Evolutionary conservation across 1,140 invertebrate species (phyloP).

Genomic region (Coptotermes formosanus): DNA sequence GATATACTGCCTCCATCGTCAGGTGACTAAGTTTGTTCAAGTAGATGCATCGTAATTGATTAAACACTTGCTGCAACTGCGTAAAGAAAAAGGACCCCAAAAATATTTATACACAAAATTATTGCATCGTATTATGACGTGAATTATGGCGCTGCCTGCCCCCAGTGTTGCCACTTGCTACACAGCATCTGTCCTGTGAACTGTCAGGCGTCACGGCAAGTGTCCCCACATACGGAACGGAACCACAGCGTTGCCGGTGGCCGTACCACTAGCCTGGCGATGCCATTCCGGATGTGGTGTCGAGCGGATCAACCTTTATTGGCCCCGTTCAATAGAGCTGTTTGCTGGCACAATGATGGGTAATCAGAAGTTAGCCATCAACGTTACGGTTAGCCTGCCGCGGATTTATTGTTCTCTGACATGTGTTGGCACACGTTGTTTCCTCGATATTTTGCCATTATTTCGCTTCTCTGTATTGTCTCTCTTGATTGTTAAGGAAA

Average conservation of each 20-base stretch:
- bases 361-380: neutral
- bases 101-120: too few relatives aligned
- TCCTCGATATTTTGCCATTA: neutral
- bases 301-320: too few relatives aligned
- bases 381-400: neutral
- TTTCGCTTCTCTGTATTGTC: neutral
- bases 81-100: too few relatives aligned
- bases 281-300: neutral
- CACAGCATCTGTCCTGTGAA: too few relatives aligned
- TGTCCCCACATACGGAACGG: neutral
- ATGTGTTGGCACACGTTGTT: neutral
- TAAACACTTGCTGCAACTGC: too few relatives aligned
- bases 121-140: too few relatives aligned
- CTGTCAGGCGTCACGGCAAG: neutral
- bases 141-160: too few relatives aligned
- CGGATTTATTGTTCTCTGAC: neutral
- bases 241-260: neutral
- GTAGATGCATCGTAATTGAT: too few relatives aligned
- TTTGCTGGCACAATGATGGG: neutral
- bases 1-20: too few relatives aligned
- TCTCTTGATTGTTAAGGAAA: too few relatives aligned
- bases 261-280: neutral
- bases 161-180: too few relatives aligned
- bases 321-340: neutral
- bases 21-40: too few relatives aligned